phyloP scores from a whole-genome alignment of 2,888 invertebrate species.

The Ernsta delagoae region DNA sequence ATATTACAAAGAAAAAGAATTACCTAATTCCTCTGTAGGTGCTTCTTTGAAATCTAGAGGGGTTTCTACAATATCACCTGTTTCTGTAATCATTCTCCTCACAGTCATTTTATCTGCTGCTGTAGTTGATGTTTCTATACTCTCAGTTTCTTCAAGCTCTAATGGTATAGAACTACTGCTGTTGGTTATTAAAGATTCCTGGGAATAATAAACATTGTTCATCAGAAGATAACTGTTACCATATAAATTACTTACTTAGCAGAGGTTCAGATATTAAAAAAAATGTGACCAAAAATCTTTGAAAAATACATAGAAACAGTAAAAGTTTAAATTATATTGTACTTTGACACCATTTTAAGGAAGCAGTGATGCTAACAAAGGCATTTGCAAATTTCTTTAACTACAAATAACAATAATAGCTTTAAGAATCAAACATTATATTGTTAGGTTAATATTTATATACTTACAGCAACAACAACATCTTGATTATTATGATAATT shows the following conservation, averaged over 20 bases:
- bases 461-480: conserved; percentile 85
- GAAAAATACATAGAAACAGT: too few relatives aligned
- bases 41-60: conserved; percentile 48
- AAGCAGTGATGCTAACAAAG: too few relatives aligned
- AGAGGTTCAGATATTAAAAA: too few relatives aligned
- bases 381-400: too few relatives aligned
- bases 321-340: too few relatives aligned
- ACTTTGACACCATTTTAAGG: too few relatives aligned
- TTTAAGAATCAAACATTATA: too few relatives aligned
- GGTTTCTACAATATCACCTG: conserved; percentile 70
- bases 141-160: conserved; percentile 19
- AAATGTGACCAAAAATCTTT: too few relatives aligned
- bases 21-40: background rate
- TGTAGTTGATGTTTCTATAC: conserved; percentile 33
- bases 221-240: too few relatives aligned
- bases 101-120: conserved; percentile 10
- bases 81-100: conserved; percentile 71
- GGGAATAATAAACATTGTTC: conserved; percentile 32
- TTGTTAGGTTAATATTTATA: background rate
- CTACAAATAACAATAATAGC: too few relatives aligned
- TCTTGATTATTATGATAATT: conserved; percentile 88
- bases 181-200: conserved; percentile 54
- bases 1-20: background rate
- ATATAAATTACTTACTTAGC: too few relatives aligned
- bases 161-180: conserved; percentile 27